Percentiles rank a stretch among this genome's conserved stretches.
phyloP scores from a whole-genome alignment of 2,888 invertebrate species.

The Dusona sp. region DNA sequence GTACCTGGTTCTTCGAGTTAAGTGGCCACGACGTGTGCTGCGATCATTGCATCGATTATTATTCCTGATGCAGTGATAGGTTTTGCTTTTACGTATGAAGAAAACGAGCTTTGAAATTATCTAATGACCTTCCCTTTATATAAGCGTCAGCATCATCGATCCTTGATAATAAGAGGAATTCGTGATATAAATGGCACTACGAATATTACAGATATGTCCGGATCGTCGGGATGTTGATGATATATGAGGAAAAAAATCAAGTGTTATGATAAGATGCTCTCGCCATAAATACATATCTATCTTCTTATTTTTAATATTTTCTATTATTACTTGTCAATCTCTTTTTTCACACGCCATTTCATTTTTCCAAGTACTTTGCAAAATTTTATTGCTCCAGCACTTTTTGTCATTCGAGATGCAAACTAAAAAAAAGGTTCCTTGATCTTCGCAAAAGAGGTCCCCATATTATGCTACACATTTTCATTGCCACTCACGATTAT shows the following conservation, averaged over 20 bases:
- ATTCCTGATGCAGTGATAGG: conserved; percentile 60
- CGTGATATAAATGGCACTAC: conserved; percentile 19
- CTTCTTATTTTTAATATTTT: not conserved
- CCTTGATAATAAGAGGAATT: conserved; percentile 15
- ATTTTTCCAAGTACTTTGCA: conserved; percentile 25
- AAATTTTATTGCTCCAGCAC: not conserved
- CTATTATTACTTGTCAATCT: conserved; percentile 2
- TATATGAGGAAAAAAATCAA: not conserved
- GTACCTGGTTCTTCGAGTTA: conserved; percentile 64
- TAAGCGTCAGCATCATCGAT: not conserved
- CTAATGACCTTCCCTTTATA: conserved; percentile 49
- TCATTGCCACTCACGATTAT: conserved; percentile 42
- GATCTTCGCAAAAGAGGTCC: conserved; percentile 18
- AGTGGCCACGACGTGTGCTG: conserved; percentile 65
- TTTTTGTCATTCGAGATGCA: not conserved
- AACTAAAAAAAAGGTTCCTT: not conserved
- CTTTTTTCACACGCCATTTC: conserved; percentile 20
- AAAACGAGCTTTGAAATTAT: conserved; percentile 64
- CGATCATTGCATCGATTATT: conserved; percentile 69
- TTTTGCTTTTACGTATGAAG: conserved; percentile 41
- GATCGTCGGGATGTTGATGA: not conserved
- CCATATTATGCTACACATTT: not conserved
- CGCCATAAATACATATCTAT: not conserved
- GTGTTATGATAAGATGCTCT: not conserved
- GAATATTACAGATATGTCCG: conserved; percentile 24